A percentile compares a stretch with the other conserved stretches of the same genome.
Evolutionary conservation across 2,797 vertebrate species (phyloP).

Genomic region (Spheniscus humboldti): DNA sequence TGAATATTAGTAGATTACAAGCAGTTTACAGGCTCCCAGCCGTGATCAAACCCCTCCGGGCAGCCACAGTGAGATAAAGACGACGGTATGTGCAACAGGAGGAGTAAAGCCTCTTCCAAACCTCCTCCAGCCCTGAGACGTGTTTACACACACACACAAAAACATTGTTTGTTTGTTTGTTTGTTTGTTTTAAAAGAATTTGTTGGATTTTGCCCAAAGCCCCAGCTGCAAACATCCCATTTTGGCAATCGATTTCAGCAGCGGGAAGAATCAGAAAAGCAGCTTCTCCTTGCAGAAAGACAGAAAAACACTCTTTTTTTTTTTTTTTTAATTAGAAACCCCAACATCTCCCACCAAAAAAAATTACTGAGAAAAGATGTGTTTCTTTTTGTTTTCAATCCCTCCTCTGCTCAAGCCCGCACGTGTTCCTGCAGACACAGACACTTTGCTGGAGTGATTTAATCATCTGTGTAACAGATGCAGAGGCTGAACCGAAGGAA

Average conservation of each 20-base stretch:
- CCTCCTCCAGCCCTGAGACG: neutral
- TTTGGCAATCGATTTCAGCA: neutral
- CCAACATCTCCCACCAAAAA: neutral
- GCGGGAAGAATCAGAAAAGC: neutral
- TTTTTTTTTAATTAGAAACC: neutral
- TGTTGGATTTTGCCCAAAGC: neutral
- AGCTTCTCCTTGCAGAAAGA: neutral
- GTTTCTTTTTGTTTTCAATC: neutral
- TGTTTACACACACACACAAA: neutral
- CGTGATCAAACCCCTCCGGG: neutral
- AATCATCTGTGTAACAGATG: neutral
- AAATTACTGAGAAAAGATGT: neutral
- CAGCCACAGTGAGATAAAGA: neutral
- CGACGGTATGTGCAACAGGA: neutral
- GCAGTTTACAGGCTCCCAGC: neutral
- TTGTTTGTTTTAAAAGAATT: neutral
- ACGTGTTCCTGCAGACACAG: neutral
- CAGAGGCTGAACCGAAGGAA: neutral
- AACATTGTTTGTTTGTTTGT: neutral
- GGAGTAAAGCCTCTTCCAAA: neutral
- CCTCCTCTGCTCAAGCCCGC: neutral
- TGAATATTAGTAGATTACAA: constrained; percentile 4
- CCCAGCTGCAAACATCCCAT: neutral
- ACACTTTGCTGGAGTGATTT: neutral
- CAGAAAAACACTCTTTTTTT: neutral